phyloP scores from a whole-genome alignment of 2,888 invertebrate species.

The Drosophila mayaguana region DNA sequence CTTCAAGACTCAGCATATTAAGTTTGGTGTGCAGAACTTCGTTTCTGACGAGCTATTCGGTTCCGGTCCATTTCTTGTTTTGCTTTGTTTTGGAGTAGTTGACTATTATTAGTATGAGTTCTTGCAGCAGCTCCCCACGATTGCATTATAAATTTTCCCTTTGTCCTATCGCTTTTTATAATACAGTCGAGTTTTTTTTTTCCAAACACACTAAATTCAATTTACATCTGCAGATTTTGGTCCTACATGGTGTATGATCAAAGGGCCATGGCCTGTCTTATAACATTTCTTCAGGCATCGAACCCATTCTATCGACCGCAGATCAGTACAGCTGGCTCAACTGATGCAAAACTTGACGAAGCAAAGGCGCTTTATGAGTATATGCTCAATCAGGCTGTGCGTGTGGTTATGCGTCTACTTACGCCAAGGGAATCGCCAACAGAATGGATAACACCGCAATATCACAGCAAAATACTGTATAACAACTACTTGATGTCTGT shows the following conservation, averaged over 20 bases:
- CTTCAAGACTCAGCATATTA: too few relatives aligned
- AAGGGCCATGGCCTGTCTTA: slow-evolving; percentile 88
- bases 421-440: slow-evolving; percentile 92
- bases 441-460: slow-evolving; percentile 88
- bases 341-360: slow-evolving; percentile 83
- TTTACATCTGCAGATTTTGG: slow-evolving; percentile 87
- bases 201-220: background rate
- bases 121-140: too few relatives aligned
- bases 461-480: slow-evolving; percentile 90
- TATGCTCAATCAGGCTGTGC: slow-evolving; percentile 88
- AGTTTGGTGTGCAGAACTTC: too few relatives aligned
- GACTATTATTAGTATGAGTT: too few relatives aligned
- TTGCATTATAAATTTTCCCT: too few relatives aligned
- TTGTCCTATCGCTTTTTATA: too few relatives aligned
- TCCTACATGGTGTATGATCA: slow-evolving; percentile 89
- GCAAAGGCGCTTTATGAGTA: slow-evolving; percentile 86
- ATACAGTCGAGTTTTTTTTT: too few relatives aligned
- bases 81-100: too few relatives aligned
- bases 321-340: background rate
- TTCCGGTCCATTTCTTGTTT: too few relatives aligned
- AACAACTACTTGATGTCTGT: slow-evolving; percentile 93
- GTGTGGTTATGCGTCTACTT: slow-evolving; percentile 91
- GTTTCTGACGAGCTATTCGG: too few relatives aligned
- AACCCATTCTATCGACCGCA: slow-evolving; percentile 88
- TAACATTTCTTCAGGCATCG: slow-evolving; percentile 91